Percentiles rank a stretch among this genome's conserved stretches.
These are phyloP conservation scores for Heliconius ethilla DNA, from an alignment of 2,888 invertebrate genomes.

Conservation along the genomic window DNA sequence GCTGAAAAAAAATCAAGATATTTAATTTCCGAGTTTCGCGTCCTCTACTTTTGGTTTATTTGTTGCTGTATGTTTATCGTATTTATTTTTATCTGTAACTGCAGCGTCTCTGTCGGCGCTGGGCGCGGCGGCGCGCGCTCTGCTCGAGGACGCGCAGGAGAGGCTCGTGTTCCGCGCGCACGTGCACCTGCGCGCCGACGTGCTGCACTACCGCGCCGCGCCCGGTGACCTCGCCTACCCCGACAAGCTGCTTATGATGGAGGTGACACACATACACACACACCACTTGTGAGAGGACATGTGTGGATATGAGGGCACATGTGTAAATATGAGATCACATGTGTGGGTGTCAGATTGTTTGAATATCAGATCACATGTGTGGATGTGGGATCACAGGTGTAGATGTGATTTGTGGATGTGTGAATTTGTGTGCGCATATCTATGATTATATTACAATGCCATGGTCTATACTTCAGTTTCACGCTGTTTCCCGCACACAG, in stretches of 20 bases:
- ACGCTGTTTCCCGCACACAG: too few species aligned
- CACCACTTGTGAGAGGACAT: conserved; percentile 35
- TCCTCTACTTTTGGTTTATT: too few species aligned
- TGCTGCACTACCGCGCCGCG: conserved; percentile 93
- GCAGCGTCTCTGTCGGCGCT: conserved; percentile 88
- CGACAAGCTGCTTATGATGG: conserved; percentile 98
- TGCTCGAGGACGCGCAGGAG: conserved; percentile 97
- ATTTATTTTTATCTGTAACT: too few species aligned
- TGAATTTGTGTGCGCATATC: too few species aligned
- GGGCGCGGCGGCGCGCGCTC: conserved; percentile 88
- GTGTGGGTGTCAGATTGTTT: too few species aligned
- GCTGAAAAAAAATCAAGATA: too few species aligned
- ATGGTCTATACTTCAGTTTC: not conserved
- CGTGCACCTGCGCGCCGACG: conserved; percentile 95
- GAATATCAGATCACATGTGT: too few species aligned
- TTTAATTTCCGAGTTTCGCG: too few species aligned
- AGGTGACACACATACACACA: conserved; percentile 70
- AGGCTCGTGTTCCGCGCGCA: conserved; percentile 97
- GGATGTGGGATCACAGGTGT: too few species aligned
- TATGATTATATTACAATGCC: not conserved
- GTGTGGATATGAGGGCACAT: not conserved
- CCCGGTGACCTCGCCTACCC: conserved; percentile 99
- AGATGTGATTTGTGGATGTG: too few species aligned
- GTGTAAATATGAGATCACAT: too few species aligned
- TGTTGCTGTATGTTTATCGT: too few species aligned